Percentiles rank a stretch among this genome's conserved stretches.
Evolutionary conservation across 2,888 invertebrate genomes (phyloP).

Genomic region (Listrodromus nycthemerus): DNA sequence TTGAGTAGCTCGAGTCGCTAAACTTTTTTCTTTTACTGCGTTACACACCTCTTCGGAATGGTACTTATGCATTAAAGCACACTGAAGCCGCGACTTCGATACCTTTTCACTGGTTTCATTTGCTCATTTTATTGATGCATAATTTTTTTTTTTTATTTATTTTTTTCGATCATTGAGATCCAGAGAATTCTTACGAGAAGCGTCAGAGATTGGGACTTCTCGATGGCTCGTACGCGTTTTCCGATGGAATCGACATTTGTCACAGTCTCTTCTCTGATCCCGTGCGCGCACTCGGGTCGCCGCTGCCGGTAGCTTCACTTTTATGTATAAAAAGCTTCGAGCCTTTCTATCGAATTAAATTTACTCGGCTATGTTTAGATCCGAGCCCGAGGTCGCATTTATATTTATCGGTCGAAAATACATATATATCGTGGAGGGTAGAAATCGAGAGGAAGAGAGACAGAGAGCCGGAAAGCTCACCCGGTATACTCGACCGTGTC

Average conservation of each 20-base stretch:
- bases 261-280: background rate
- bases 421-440: constrained; percentile 30
- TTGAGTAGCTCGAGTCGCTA: constrained; percentile 6
- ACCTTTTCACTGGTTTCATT: background rate
- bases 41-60: background rate
- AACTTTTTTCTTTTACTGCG: background rate
- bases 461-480: constrained; percentile 26
- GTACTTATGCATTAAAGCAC: background rate
- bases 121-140: background rate
- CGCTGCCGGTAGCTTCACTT: background rate
- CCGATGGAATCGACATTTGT: constrained; percentile 1
- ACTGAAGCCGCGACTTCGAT: background rate
- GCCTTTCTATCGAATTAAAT: constrained; percentile 61
- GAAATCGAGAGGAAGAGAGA: constrained; percentile 35
- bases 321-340: constrained; percentile 14
- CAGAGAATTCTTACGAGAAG: background rate
- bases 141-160: too few relatives aligned
- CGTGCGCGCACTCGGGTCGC: background rate
- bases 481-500: constrained; percentile 52
- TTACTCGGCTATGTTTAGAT: constrained; percentile 60
- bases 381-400: constrained; percentile 52
- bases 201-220: background rate
- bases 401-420: constrained; percentile 58
- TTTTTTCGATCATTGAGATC: background rate
- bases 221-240: background rate